Base-by-base conservation (phyloP, 2,797 vertebrate species). In the Bradypodion pumilum region DNA sequence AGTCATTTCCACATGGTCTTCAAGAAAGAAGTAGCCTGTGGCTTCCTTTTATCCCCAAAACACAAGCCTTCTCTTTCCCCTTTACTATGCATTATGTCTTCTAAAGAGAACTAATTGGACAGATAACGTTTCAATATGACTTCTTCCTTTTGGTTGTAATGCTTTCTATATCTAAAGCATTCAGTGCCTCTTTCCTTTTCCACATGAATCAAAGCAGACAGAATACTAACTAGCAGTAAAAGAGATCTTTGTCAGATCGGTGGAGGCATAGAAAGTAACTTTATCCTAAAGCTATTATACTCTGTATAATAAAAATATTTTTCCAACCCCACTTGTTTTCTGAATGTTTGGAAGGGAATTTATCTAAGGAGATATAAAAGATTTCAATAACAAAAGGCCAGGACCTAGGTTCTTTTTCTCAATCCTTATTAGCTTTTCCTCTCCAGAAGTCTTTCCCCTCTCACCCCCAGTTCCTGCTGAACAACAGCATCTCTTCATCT, bases 1-100 rank as follows among this genome's bases (percentile, higher is more conserved):
- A 0, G 5, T 82, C 32, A 29, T 65, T 82, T 63, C 29, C 9
- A 59, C 5, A 37, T 23, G 27, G 35, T 10, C 27, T 42, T 62
- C 35, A 29, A 32, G 40, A 74, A 13, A 42, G 6, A 76, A 23
- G 19, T 27, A 66, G 25, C 86, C 89, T 89, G 81, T 84, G 75
- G 85, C 12, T 70, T 42, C 16, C 87, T 89, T 90, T 77, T 70
- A 86, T 86, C 83, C 0, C 12, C 89, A 91, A 92, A 89, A 86
- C 86, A 83, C 87, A 79, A 82, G 80, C 86, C 12, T 42, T 81
- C 73, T 80, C 44, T 85, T 89, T 85, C 78, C 74, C 78, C 86
- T 88, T 86, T 70, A 70, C 69, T 85, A 44, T 86, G 88, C 91
- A 89, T 90, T 89, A 87, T 88, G 72, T 84, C 92, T 74, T 83